phyloP scores from a whole-genome alignment of 2,113 vertebrate genomes.

The Ophiodon elongatus region DNA sequence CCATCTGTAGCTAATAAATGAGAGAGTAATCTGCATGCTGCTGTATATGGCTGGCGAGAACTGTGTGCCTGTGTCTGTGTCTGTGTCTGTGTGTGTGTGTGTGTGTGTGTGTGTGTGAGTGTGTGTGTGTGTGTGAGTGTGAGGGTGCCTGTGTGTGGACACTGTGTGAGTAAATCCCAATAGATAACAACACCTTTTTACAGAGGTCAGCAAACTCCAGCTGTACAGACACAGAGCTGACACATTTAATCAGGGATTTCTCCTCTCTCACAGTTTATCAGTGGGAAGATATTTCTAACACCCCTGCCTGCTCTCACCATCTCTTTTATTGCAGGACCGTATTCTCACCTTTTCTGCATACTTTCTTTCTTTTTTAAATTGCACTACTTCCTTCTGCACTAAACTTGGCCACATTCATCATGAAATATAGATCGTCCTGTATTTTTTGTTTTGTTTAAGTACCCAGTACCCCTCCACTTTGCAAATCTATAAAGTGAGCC shows the following conservation, averaged over 20 bases:
- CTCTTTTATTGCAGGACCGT: constrained; percentile 59
- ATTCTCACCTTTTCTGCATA: constrained; percentile 35
- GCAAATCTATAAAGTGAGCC: neutral
- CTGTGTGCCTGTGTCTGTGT: neutral
- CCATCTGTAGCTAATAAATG: constrained; percentile 53
- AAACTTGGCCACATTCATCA: neutral
- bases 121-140: constrained; percentile 4
- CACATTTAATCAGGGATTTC: constrained; percentile 69
- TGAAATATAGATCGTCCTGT: neutral
- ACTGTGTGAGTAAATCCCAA: constrained; percentile 44
- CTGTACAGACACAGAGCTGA: constrained; percentile 61
- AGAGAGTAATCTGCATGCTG: constrained; percentile 33
- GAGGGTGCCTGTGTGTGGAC: neutral
- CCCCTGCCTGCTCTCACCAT: constrained; percentile 23
- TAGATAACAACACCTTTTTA: constrained; percentile 64
- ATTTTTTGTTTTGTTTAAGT: neutral
- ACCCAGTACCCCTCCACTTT: neutral
- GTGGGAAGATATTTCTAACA: constrained; percentile 52
- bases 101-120: constrained; percentile 20
- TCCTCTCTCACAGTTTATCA: constrained; percentile 60
- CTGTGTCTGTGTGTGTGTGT: constrained; percentile 20
- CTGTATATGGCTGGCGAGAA: constrained; percentile 11
- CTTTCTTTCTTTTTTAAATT: constrained; percentile 3
- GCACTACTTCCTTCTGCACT: neutral
- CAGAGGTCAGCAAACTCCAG: constrained; percentile 65